Evolutionary conservation across 2,797 vertebrate species (phyloP), one percentile per base, ranked within the genome.

Genomic region (Lophius americanus): DNA sequence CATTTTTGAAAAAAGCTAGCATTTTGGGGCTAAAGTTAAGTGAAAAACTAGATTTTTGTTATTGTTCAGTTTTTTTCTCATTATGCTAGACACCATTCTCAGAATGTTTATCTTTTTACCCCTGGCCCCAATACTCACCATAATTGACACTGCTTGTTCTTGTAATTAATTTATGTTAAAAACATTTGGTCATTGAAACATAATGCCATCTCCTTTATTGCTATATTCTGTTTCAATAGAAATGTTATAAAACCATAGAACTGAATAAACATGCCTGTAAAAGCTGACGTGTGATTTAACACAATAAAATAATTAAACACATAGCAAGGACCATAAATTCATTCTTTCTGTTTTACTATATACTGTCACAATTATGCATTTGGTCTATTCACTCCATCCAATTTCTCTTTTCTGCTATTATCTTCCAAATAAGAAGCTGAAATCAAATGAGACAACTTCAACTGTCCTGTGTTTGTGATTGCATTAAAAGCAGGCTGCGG

Each of bases 381-480:
- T 42, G 9, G 35, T 64, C 0, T 13, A 11, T 53, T 64, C 0
- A 32, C 36, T 72, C 33, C 23, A 13, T 47, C 8, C 4, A 39
- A 2, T 32, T 62, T 7, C n/a, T 46, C 10, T 59, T 51, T 56
- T 51, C 41, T 60, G 46, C 13, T 50, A 12, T 11, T 57, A 6
- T 14, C 58, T 62, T 73, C 52, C 9, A 38, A 64, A 12, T 52
- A 53, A 59, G 23, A 64, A 59, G 73, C 48, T 23, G 23, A 42
- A 63, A 67, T 71, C 52, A 69, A 66, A 71, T 66, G 53, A 78
- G 63, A 57, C 68, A 55, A 2, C 60, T 73, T 60, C 81, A 78
- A 67, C 64, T 37, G 35, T 62, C 63, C 49, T 60, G 33, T 38
- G 62, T 69, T 66, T 68, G 56, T 77, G 83, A 86, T 63, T 76